A percentile compares a stretch with the other conserved stretches of the same genome.
Conservation (phyloP, 2,888 invertebrate genomes). For the Rosalia funebris region DNA sequence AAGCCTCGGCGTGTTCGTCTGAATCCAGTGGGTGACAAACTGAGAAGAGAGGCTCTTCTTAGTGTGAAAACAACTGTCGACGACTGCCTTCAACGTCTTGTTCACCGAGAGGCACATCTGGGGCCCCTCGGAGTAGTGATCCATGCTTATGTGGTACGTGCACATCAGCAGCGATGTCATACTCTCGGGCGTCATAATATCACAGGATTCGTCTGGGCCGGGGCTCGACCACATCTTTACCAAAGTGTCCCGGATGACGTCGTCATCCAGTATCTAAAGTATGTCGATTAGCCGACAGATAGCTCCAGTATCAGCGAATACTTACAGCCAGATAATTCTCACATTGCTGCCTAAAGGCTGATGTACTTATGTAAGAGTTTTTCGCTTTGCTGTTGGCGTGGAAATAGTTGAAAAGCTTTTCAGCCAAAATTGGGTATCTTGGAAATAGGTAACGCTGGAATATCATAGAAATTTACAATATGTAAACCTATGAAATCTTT, state of each 20-base stretch:
- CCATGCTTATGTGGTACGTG: constrained; percentile 83
- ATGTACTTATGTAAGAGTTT: constrained; percentile 70
- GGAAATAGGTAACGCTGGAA: constrained; percentile 80
- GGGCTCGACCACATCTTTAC: constrained; percentile 69
- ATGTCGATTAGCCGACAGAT: not conserved
- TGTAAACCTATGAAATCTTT: too few relatives aligned
- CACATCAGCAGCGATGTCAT: constrained; percentile 75
- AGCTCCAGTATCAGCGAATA: constrained; percentile 20
- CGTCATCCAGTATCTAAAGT: constrained; percentile 65
- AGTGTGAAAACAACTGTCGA: constrained; percentile 83
- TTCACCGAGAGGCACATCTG: constrained; percentile 70
- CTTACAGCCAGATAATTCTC: constrained; percentile 70
- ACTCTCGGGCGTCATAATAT: constrained; percentile 71
- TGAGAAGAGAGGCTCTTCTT: constrained; percentile 78
- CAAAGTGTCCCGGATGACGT: constrained; percentile 73
- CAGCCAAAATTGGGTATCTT: constrained; percentile 77
- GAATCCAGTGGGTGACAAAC: constrained; percentile 84
- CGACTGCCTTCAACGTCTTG: constrained; percentile 77
- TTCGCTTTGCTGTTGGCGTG: constrained; percentile 71
- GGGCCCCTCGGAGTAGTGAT: constrained; percentile 76
- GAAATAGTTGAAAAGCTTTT: constrained; percentile 74
- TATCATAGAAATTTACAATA: constrained; percentile 7
- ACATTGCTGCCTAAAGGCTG: constrained; percentile 78
- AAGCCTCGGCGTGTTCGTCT: constrained; percentile 80
- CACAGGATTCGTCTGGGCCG: constrained; percentile 63